phyloP scores from a whole-genome alignment of 1,140 invertebrate species.

The Plectus sambesii region DNA sequence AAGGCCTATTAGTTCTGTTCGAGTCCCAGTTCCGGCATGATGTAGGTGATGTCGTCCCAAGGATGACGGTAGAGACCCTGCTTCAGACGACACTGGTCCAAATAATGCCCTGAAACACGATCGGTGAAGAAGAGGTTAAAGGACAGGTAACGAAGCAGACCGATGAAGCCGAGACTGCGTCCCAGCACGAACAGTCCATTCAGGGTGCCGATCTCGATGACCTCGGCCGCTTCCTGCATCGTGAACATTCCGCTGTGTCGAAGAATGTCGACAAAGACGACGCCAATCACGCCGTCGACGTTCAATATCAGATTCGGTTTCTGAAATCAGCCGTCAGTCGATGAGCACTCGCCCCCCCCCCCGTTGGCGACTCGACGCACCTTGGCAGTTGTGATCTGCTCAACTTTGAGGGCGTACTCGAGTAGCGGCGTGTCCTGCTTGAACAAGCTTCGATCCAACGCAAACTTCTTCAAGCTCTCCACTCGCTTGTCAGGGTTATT shows the following conservation, averaged over 20 bases:
- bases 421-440: conserved; percentile 80
- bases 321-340: conserved; percentile 43
- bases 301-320: conserved; percentile 98
- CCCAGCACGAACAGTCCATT: conserved; percentile 97
- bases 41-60: conserved; percentile 99
- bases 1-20: no score
- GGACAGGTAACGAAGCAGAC: conserved; percentile 48
- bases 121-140: conserved; percentile 14
- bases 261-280: conserved; percentile 90
- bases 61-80: conserved; percentile 98
- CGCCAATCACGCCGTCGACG: conserved; percentile 94
- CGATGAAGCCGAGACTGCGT: conserved; percentile 94
- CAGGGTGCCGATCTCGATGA: conserved; percentile 90
- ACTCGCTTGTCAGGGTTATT: conserved; percentile 98
- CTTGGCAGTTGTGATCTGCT: conserved; percentile 96
- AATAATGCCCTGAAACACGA: conserved; percentile 75
- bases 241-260: conserved; percentile 84
- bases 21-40: conserved; percentile 70
- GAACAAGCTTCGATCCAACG: conserved; percentile 47
- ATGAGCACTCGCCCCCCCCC: conserved; percentile 5
- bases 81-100: conserved; percentile 96
- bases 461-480: conserved; percentile 89
- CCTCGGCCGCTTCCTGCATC: conserved; percentile 89
- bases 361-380: conserved; percentile 29
- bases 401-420: conserved; percentile 89